These are phyloP conservation scores for Microcebus murinus DNA, from an alignment of 2,113 vertebrate genomes.

Conservation along the genomic window DNA sequence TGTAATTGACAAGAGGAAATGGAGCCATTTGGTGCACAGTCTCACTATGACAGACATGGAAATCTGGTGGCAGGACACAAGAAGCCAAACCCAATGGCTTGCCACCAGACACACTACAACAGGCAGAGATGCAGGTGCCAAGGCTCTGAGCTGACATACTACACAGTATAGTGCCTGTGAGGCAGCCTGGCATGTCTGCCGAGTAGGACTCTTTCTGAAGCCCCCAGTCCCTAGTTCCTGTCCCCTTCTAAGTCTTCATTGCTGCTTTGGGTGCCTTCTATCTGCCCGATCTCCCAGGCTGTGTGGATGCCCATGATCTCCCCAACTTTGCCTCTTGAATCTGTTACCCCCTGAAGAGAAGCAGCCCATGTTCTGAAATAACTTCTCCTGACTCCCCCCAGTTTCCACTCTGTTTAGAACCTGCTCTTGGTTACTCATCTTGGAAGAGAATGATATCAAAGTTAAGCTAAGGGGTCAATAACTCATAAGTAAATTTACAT, in stretches of 20 bases:
- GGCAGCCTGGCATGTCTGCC: neutral
- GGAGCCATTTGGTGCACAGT: neutral
- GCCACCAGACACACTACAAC: neutral
- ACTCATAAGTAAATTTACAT: neutral
- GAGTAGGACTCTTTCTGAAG: neutral
- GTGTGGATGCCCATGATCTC: neutral
- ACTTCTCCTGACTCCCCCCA: neutral
- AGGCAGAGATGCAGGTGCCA: neutral
- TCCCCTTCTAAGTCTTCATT: neutral
- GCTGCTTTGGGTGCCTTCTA: neutral
- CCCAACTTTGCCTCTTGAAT: neutral
- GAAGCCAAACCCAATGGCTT: neutral
- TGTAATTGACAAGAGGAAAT: neutral
- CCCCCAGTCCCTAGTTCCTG: neutral
- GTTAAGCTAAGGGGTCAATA: neutral
- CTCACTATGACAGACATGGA: neutral
- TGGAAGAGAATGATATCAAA: neutral
- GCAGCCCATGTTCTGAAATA: neutral
- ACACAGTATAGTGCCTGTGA: rapidly evolving
- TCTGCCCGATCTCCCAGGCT: neutral
- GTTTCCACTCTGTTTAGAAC: neutral
- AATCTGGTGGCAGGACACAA: neutral
- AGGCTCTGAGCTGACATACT: neutral
- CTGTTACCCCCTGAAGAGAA: neutral
- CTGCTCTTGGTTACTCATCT: neutral